These are phyloP conservation scores for Gymnoscelis rufifasciata DNA, from an alignment of 2,888 invertebrate species.

Conservation along the genomic window DNA sequence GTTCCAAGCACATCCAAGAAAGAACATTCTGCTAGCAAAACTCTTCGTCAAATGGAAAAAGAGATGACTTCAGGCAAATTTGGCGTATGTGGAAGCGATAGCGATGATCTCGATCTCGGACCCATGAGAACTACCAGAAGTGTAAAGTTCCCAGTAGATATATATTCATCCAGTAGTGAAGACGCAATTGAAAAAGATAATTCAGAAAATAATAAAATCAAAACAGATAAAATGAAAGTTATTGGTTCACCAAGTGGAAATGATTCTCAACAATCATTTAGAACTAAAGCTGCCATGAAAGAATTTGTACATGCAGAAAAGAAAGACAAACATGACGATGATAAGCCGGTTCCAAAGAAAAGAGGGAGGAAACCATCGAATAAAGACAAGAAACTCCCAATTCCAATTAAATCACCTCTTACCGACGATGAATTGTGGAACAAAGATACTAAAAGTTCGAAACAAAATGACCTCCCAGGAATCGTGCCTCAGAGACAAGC, in stretches of 20 bases:
- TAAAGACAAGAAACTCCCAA: conserved; percentile 57
- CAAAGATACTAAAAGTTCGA: conserved; percentile 71
- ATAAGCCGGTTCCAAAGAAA: conserved; percentile 63
- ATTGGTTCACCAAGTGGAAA: conserved; percentile 81
- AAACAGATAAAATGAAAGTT: conserved; percentile 72
- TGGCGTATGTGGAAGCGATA: conserved; percentile 84
- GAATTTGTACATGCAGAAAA: conserved; percentile 82
- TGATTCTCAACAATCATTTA: conserved; percentile 83
- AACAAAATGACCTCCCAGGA: conserved; percentile 82
- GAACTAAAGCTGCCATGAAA: conserved; percentile 92
- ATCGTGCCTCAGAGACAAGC: conserved; percentile 94
- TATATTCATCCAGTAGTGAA: conserved; percentile 91
- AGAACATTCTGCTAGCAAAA: conserved; percentile 74
- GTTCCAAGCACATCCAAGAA: conserved; percentile 37
- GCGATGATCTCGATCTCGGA: conserved; percentile 85
- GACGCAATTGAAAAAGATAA: conserved; percentile 56
- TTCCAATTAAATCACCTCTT: conserved; percentile 41
- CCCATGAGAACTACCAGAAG: conserved; percentile 79
- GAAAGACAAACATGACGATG: conserved; percentile 47
- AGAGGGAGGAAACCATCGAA: conserved; percentile 69
- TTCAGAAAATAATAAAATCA: conserved; percentile 72
- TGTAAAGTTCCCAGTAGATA: conserved; percentile 82
- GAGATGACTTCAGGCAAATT: conserved; percentile 81
- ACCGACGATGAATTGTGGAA: conserved; percentile 71
- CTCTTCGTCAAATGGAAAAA: conserved; percentile 85